Conservation (phyloP, 2,113 vertebrate species). For the Tragelaphus buxtoni region DNA sequence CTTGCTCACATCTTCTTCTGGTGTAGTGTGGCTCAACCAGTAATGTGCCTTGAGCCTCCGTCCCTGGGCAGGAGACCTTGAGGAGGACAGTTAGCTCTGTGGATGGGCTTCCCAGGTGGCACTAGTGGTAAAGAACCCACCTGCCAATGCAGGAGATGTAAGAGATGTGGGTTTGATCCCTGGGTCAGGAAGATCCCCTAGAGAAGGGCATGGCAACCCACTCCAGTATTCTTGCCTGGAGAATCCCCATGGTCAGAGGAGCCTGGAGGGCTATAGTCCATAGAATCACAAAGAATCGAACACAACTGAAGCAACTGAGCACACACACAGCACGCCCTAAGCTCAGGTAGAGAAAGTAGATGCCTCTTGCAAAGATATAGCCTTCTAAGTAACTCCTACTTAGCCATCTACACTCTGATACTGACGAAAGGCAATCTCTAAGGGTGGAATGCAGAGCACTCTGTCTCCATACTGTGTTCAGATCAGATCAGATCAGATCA, state of each 20-base stretch:
- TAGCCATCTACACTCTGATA: background rate
- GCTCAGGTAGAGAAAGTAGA: background rate
- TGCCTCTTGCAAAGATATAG: background rate
- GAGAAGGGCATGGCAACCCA: background rate
- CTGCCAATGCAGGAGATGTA: background rate
- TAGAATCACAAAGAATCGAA: background rate
- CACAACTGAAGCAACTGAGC: background rate
- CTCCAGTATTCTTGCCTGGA: background rate
- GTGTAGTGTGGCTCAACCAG: background rate
- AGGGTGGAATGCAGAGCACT: background rate
- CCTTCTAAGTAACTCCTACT: background rate
- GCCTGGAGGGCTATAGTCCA: background rate
- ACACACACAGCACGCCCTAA: background rate
- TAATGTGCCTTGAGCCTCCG: background rate
- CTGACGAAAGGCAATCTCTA: background rate
- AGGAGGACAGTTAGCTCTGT: background rate
- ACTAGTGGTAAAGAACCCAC: background rate
- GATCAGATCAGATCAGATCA: no score
- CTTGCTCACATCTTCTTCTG: background rate
- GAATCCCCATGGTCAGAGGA: background rate
- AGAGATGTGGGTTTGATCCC: background rate
- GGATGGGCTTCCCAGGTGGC: background rate
- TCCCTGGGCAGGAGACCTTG: background rate
- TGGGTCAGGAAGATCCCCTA: background rate
- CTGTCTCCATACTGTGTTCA: background rate